phyloP scores from a whole-genome alignment of 64 coral and sea anemone species.

The Trachythela sp. region DNA sequence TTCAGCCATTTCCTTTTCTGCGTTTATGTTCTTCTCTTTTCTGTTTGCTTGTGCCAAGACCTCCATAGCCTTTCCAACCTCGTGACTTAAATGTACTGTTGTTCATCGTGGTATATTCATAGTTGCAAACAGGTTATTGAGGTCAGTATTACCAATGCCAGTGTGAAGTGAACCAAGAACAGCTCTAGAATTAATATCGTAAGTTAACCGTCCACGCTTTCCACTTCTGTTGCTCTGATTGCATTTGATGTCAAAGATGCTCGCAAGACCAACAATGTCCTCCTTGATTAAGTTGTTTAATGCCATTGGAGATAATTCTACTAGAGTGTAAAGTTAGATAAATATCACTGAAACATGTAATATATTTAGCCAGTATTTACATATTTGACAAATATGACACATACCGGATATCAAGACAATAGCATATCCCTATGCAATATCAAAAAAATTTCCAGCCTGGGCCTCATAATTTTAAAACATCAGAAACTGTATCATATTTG shows the following conservation, averaged over 20 bases:
- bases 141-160: constrained; percentile 51
- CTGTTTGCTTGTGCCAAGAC: constrained; percentile 47
- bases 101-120: constrained; percentile 59
- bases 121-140: constrained; percentile 48
- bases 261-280: not conserved
- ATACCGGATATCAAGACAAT: too few relatives aligned
- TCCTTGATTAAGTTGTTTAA: not conserved
- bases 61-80: constrained; percentile 54
- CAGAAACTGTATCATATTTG: too few relatives aligned
- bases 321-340: too few relatives aligned
- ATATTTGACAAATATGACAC: not conserved
- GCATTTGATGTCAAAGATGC: not conserved
- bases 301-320: not conserved
- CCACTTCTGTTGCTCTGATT: not conserved
- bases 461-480: too few relatives aligned
- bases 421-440: too few relatives aligned
- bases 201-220: not conserved
- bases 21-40: not conserved
- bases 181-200: constrained; percentile 28
- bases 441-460: too few relatives aligned
- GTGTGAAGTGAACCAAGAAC: constrained; percentile 51
- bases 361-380: not conserved
- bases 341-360: not conserved
- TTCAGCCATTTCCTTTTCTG: not conserved
- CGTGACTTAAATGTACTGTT: constrained; percentile 39